Evolutionary conservation across 64 coral and sea anemone species (phyloP).

Genomic region (Montipora capricornis): DNA sequence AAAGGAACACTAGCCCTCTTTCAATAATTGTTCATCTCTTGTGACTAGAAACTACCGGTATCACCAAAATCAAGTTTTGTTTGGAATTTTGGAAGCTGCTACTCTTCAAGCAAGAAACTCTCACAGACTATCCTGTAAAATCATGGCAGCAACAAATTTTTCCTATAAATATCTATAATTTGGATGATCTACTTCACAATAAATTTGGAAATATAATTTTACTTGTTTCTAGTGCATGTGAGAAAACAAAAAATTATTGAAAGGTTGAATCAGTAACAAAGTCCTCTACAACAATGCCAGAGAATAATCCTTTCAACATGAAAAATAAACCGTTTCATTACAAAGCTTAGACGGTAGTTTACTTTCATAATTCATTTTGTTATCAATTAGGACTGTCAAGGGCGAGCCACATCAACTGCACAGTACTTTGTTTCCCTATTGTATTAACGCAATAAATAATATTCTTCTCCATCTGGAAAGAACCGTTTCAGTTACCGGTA

Average conservation of each 20-base stretch:
- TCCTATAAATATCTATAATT: neutral
- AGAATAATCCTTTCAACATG: neutral
- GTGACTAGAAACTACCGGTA: neutral
- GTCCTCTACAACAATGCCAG: neutral
- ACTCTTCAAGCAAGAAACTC: too few relatives aligned
- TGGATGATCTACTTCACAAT: neutral
- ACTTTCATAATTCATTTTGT: too few relatives aligned
- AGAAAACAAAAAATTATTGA: conserved; percentile 5
- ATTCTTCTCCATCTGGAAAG: too few relatives aligned
- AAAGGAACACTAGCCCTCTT: neutral
- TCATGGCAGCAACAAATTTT: too few relatives aligned
- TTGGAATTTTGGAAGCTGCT: neutral
- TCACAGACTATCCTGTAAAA: too few relatives aligned
- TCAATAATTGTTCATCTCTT: neutral
- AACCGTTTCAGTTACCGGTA: neutral
- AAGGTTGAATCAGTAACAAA: neutral
- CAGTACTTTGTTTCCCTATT: neutral
- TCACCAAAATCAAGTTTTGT: neutral
- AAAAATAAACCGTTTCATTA: too few relatives aligned
- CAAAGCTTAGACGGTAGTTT: too few relatives aligned
- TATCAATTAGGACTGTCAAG: too few relatives aligned
- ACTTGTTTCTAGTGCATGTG: neutral
- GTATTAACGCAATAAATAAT: neutral
- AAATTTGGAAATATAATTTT: neutral
- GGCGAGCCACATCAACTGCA: too few relatives aligned